Conservation (phyloP, 2,797 vertebrate species). For the Siniperca undulata region DNA sequence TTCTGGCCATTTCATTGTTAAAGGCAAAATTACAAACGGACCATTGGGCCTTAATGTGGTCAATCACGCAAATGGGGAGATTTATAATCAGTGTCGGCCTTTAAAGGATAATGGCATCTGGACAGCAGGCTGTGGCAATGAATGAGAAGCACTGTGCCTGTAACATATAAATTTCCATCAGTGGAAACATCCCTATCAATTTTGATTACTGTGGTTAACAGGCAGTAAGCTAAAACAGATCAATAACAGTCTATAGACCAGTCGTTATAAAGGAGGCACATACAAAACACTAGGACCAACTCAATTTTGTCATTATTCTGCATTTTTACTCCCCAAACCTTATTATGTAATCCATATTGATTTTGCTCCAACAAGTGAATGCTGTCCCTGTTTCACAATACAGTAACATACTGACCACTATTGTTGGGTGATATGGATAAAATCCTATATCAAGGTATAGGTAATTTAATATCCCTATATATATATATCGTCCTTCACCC, state of each 20-base stretch:
- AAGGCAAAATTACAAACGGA: slow-evolving; percentile 52
- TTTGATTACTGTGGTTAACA: slow-evolving; percentile 30
- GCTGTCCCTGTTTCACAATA: not conserved
- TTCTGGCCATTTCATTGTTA: slow-evolving; percentile 42
- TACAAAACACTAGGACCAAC: not conserved
- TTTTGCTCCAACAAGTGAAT: not conserved
- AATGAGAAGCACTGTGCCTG: slow-evolving; percentile 4
- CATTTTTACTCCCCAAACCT: not conserved
- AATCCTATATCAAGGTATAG: not conserved
- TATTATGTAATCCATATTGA: slow-evolving; percentile 8
- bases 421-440: not conserved
- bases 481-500: no score
- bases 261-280: not conserved
- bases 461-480: not conserved
- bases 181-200: slow-evolving; percentile 23
- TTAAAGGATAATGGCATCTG: slow-evolving; percentile 56
- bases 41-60: slow-evolving; percentile 60
- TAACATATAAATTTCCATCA: slow-evolving; percentile 30
- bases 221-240: slow-evolving; percentile 2
- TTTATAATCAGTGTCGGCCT: slow-evolving; percentile 49
- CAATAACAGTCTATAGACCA: not conserved
- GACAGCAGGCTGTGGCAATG: slow-evolving; percentile 32
- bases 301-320: not conserved
- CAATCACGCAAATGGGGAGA: slow-evolving; percentile 57
- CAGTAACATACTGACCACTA: not conserved